Percentiles rank a stretch among this genome's conserved stretches.
Evolutionary conservation across 2,113 vertebrate genomes (phyloP).

Genomic region (Boulengerochromis microlepis): DNA sequence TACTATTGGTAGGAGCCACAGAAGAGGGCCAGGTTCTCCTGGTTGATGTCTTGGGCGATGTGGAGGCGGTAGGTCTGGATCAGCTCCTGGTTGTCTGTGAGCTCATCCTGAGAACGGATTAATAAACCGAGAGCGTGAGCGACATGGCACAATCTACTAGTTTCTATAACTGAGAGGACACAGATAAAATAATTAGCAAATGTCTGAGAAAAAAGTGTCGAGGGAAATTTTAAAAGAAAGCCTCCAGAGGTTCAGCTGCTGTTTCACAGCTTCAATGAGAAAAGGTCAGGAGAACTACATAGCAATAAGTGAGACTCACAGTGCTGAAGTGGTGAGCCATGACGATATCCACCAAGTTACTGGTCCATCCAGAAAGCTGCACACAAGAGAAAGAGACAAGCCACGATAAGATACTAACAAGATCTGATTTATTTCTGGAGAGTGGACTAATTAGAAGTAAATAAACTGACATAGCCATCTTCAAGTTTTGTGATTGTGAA

Average conservation of each 20-base stretch:
- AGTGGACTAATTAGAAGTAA: neutral
- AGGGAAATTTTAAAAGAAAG: conserved; percentile 26
- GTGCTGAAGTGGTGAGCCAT: conserved; percentile 94
- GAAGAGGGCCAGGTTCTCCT: conserved; percentile 92
- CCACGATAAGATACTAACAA: neutral
- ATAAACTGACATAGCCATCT: neutral
- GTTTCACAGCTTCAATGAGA: neutral
- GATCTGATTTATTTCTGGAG: neutral
- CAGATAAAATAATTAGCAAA: conserved; percentile 10
- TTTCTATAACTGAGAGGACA: neutral
- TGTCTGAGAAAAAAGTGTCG: neutral
- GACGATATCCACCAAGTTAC: conserved; percentile 89
- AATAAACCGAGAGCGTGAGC: neutral
- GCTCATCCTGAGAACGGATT: conserved; percentile 79
- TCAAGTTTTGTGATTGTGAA: neutral
- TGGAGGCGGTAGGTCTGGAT: conserved; percentile 96
- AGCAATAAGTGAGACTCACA: conserved; percentile 71
- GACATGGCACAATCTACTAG: neutral
- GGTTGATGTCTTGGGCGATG: conserved; percentile 95
- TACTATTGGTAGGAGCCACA: conserved; percentile 92
- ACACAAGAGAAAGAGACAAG: conserved; percentile 14
- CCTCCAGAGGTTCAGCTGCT: neutral
- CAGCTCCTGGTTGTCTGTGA: conserved; percentile 90
- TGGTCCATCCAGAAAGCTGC: conserved; percentile 92
- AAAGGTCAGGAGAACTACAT: neutral